Evolutionary conservation across 2,888 invertebrate genomes (phyloP).

Genomic region (Toxonevra muliebris): DNA sequence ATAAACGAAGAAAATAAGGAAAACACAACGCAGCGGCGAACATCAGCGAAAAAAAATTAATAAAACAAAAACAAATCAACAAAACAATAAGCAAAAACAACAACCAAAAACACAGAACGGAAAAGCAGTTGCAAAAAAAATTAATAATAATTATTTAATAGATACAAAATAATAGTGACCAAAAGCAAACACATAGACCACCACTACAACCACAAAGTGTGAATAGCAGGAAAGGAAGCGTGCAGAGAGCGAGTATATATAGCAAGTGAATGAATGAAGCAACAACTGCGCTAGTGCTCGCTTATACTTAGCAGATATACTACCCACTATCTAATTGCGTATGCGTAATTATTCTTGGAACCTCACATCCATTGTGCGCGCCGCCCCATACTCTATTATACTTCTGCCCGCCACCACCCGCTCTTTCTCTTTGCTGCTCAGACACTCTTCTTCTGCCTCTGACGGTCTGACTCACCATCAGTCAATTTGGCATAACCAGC

Average conservation of each 20-base stretch:
- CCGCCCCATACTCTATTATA: too few species aligned
- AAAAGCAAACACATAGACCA: too few species aligned
- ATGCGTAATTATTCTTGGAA: background rate
- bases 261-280: too few species aligned
- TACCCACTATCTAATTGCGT: background rate
- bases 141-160: too few species aligned
- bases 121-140: background rate
- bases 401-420: too few species aligned
- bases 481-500: background rate
- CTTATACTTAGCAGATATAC: too few species aligned
- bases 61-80: slow-evolving; percentile 1
- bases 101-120: background rate
- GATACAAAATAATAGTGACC: too few species aligned
- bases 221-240: too few species aligned
- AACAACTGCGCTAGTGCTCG: too few species aligned
- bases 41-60: slow-evolving; percentile 1
- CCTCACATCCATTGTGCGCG: background rate
- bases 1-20: background rate
- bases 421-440: background rate
- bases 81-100: background rate
- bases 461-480: background rate
- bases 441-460: background rate
- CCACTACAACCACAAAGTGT: too few species aligned
- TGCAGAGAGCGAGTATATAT: too few species aligned
- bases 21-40: slow-evolving; percentile 2